Base-by-base conservation (phyloP, 2,797 vertebrate species). In the Takifugu rubripes region DNA sequence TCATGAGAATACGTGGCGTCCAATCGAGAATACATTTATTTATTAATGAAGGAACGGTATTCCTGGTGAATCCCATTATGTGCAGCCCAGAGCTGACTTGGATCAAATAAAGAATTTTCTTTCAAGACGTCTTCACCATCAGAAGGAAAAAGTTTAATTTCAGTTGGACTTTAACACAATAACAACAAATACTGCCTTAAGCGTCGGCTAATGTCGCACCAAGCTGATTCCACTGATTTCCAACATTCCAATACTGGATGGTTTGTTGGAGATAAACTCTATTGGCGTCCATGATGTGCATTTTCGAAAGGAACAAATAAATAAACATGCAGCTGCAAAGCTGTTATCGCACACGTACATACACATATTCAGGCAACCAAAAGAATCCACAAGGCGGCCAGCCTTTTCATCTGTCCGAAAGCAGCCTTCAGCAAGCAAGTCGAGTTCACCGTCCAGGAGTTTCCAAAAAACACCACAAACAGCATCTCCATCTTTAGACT, bases 291-390 rank as follows among this genome's bases (percentile, higher is more conserved):
- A 51, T 59, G 36, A 49, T 66, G 42, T 67, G 66, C 61, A 61
- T 67, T 61, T 64, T 26, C 43, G 5, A 3, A 50, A 67, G 12
- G 10, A 21, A 46, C 5, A n/a, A 46, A 46, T n/a, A 46, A 21
- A 46, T 8, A 74, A 65, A 68, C 66, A 71, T 77, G 64, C 69
- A 63, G 27, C 52, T 25, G 16, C 40, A 67, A 43, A 60, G 21
- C 36, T 17, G 29, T 46, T 36, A 54, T 56, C 31, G 26, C 36
- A 40, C 49, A 31, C 45, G 27, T 31, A 44, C 31, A 43, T 26
- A 49, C 6, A 36, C 42, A 49, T 27, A 36, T 51, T 51, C 42
- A 67, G 33, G 21, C 56, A 56, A 25, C 6, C 14, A 52, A 17
- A 52, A 40, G 36, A 8, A 57, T n/a, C 51, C 55, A 27, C 24